A percentile compares a stretch with the other conserved stretches of the same genome.
Evolutionary conservation across 2,113 vertebrate species (phyloP).

Genomic region (Nothocercus julius): DNA sequence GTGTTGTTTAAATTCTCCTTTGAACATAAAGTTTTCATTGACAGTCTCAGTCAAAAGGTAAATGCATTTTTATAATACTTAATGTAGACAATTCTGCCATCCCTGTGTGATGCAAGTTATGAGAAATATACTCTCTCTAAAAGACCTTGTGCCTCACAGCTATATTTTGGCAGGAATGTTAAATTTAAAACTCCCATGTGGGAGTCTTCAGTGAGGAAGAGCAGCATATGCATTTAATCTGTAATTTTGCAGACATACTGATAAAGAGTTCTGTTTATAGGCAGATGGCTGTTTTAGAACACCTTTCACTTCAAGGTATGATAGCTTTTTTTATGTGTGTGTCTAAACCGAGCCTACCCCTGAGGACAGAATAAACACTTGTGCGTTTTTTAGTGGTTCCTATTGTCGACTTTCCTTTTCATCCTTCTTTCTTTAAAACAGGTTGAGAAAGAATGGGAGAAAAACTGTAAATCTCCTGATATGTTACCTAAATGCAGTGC

Average conservation of each 20-base stretch:
- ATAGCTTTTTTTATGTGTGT: neutral
- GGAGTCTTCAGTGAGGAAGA: neutral
- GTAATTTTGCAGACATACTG: neutral
- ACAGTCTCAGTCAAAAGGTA: neutral
- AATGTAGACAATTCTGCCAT: neutral
- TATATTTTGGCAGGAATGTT: neutral
- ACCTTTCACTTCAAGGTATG: too few relatives aligned
- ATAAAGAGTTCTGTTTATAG: neutral
- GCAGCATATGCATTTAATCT: neutral
- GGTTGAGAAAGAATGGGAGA: neutral
- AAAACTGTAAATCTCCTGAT: neutral
- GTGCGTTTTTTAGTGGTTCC: neutral
- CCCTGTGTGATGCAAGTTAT: neutral
- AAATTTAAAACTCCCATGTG: neutral
- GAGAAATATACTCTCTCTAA: neutral
- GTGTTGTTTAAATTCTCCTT: neutral
- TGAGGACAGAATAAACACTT: neutral
- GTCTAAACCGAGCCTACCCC: neutral
- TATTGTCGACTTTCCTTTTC: neutral
- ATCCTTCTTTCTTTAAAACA: neutral
- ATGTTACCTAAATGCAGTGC: neutral
- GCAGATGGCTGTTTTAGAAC: neutral
- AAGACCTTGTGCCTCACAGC: neutral
- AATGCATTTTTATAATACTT: neutral
- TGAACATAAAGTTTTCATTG: neutral